Conservation (phyloP, 2,797 vertebrate species). For the Sebastes oblongus region DNA sequence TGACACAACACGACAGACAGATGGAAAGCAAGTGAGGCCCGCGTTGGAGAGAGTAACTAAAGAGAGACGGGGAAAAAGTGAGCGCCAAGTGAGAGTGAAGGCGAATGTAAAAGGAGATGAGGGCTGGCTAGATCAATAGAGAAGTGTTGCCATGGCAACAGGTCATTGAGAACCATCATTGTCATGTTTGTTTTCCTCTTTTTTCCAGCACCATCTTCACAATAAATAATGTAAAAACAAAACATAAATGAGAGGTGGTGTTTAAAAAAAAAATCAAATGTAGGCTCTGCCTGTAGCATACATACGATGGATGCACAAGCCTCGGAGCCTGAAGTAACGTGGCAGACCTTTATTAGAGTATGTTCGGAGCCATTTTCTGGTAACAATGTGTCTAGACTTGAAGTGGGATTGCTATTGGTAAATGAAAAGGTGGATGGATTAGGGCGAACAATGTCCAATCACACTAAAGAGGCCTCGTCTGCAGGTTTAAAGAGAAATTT, state of each 20-base stretch:
- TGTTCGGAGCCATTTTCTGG: conserved; percentile 50
- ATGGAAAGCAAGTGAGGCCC: conserved; percentile 56
- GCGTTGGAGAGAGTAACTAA: conserved; percentile 62
- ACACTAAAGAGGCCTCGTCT: conserved; percentile 43
- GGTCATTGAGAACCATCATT: conserved; percentile 73
- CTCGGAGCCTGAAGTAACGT: conserved; percentile 14
- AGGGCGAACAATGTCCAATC: conserved; percentile 68
- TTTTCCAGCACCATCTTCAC: conserved; percentile 6
- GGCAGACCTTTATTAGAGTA: conserved; percentile 30
- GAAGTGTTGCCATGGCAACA: conserved; percentile 79
- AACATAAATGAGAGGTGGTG: conserved; percentile 38
- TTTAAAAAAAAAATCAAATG: conserved; percentile 30
- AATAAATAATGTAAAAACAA: conserved; percentile 42
- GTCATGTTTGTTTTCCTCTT: conserved; percentile 49
- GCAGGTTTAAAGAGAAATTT: conserved; percentile 33
- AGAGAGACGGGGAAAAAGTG: conserved; percentile 55
- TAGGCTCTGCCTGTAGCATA: neutral
- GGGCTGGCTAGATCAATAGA: conserved; percentile 75
- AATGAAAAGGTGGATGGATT: conserved; percentile 58
- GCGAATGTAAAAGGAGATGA: conserved; percentile 67
- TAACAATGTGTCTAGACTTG: conserved; percentile 48
- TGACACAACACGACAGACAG: conserved; percentile 64
- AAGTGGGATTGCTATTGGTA: conserved; percentile 50
- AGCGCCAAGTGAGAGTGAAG: conserved; percentile 67
- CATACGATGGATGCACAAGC: neutral